Percentiles rank a stretch among this genome's conserved stretches.
Evolutionary conservation across 2,888 invertebrate genomes (phyloP).

Genomic region (Carpatolechia fugitivella): DNA sequence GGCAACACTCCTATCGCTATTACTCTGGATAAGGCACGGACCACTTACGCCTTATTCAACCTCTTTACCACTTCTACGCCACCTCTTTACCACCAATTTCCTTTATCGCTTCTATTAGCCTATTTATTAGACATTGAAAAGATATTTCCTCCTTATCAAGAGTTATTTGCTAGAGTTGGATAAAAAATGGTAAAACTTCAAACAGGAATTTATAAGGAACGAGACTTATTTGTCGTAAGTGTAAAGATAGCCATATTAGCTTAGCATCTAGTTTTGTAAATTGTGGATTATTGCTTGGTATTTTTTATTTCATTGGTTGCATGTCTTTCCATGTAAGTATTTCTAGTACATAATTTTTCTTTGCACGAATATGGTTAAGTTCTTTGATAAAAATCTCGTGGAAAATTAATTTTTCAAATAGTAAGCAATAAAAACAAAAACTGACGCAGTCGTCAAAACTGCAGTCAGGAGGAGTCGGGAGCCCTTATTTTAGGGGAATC

Average conservation of each 20-base stretch:
- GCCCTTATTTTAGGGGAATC: no score
- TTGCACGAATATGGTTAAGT: no score
- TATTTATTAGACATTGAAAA: conserved; percentile 9
- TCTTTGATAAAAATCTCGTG: no score
- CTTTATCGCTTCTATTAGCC: conserved; percentile 12
- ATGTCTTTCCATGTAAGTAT: no score
- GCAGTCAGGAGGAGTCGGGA: no score
- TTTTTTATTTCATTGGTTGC: no score
- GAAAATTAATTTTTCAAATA: no score
- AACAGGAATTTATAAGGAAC: background rate
- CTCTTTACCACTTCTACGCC: background rate
- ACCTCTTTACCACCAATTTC: conserved; percentile 1
- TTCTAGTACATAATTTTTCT: no score
- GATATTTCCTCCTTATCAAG: conserved; percentile 11
- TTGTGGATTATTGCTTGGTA: no score
- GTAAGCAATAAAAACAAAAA: no score
- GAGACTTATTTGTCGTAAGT: background rate
- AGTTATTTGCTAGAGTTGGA: conserved; percentile 4
- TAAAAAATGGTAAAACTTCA: background rate
- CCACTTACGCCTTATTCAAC: conserved; percentile 5
- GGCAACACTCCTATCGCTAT: background rate
- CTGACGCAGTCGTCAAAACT: no score
- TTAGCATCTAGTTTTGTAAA: background rate
- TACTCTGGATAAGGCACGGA: conserved; percentile 4
- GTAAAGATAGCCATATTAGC: background rate